Evolutionary conservation across 1,140 invertebrate species (phyloP), one percentile per base, ranked within the genome.

Genomic region (Aphis craccivora): DNA sequence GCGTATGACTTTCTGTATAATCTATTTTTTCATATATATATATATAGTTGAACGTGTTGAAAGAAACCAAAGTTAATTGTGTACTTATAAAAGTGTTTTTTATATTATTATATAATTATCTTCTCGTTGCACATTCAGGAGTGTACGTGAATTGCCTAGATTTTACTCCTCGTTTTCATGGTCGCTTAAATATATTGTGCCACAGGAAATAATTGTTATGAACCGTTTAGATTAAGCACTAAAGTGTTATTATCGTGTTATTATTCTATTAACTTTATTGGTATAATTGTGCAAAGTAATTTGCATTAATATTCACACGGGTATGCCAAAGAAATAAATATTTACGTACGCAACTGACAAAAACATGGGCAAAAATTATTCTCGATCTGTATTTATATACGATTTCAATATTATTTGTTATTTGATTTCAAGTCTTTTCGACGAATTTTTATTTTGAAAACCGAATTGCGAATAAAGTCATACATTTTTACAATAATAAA

Each of bases 111-210:
- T 25, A 14, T 25, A 81, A 23, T 40, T 43, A 86, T 23, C 23
- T 43, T 23, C 25, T 37, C 6, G 23, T 86, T 11, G 25, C 40
- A 40, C 23, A 40, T 86, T 43, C 40, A 5, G 40, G 2, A 5
- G 37, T 30, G 81, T 35, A 51, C n/a, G 2, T 22, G 51, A 51
- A 51, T 88, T 88, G 86, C 86, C 86, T 88, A 51, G 18, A 30
- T 7, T 88, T 51, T 35, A 35, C 45, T n/a, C 43, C 86, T 88
- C 18, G n/a, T 88, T 88, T 51, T 88, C 86, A 88, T 51, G 86
- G 86, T 51, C 86, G 14, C 45, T n/a, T 87, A 51, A 51, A 51
- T 43, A 86, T 86, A 76, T 76, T n/a, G 60, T n/a, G 18, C 60
- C 60, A n/a, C 14, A n/a, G 60, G 9, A 67, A 67, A 67, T 67